Conservation (phyloP, 2,797 vertebrate species). For the Ispidina lecontei region DNA sequence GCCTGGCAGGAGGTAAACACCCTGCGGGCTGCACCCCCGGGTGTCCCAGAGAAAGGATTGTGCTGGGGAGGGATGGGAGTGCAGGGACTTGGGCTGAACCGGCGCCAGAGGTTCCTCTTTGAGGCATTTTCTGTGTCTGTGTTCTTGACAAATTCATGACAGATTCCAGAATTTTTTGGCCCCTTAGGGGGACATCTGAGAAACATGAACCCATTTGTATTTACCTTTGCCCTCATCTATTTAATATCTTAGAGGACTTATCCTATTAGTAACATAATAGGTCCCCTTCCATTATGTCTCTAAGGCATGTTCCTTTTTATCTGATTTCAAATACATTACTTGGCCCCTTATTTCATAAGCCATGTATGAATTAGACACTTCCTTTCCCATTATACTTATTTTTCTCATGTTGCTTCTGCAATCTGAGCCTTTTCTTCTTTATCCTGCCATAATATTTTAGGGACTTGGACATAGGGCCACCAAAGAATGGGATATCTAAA, state of each 20-base stretch:
- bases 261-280: neutral
- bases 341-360: neutral
- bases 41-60: neutral
- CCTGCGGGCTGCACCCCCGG: neutral
- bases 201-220: neutral
- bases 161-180: neutral
- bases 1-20: neutral
- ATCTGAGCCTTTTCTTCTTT: neutral
- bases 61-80: neutral
- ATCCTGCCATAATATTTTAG: neutral
- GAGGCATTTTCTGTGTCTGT: neutral
- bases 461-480: neutral
- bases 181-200: neutral
- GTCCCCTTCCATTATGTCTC: neutral
- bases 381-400: neutral
- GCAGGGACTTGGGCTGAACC: rapidly evolving
- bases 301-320: neutral
- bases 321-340: neutral
- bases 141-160: neutral
- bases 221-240: conserved; percentile 7
- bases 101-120: neutral
- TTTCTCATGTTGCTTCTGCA: neutral
- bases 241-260: conserved; percentile 7
- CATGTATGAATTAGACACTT: neutral
- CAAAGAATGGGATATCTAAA: neutral